Base-by-base conservation (phyloP, 1,140 invertebrate genomes). In the Sitobion miscanthi region DNA sequence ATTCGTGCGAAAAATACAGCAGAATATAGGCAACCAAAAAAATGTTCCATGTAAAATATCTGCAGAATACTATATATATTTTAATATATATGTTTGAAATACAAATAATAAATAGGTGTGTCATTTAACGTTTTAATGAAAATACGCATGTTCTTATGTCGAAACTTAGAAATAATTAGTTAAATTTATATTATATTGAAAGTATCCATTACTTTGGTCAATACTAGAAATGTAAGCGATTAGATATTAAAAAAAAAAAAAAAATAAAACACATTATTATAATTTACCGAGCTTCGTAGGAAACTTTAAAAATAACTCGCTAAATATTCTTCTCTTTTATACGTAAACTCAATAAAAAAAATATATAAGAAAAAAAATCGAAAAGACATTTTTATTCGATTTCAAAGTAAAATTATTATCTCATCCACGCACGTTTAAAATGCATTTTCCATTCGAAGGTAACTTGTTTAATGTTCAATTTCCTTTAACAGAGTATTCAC, bases 381-480 rank as follows among this genome's bases (percentile, higher is more conserved):
- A 87, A 86, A 86, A 87, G 45, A 87, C 30, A 49, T 89, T 89
- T 88, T 89, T 57, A 89, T 89, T 89, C 7, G 54, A 89, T 89
- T 89, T 89, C 21, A 25, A 89, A 88, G n/a, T 17, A 8, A 89
- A 89, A 38, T 89, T 54, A 89, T 89, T 89, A 57, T 89, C 52
- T 52, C 87, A 42, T 54, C 49, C 87, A 89, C 52, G 87, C 49
- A 57, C 35, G 87, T 89, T 89, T 38, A 35, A 89, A 89, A 89
- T 57, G 49, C 17, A 49, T 87, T 89, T 57, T 57, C n/a, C 35
- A 57, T 52, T 20, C 20, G 14, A 14, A 23, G 17, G 87, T 89
- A 89, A 89, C 87, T 42, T 35, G 49, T 42, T 89, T 54, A 89
- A 89, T 38, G 52, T 89, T 89, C 87, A 89, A 89, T 89, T 89